A percentile compares a stretch with the other conserved stretches of the same genome.
phyloP scores from a whole-genome alignment of 2,888 invertebrate species.

The Polietes domitor region DNA sequence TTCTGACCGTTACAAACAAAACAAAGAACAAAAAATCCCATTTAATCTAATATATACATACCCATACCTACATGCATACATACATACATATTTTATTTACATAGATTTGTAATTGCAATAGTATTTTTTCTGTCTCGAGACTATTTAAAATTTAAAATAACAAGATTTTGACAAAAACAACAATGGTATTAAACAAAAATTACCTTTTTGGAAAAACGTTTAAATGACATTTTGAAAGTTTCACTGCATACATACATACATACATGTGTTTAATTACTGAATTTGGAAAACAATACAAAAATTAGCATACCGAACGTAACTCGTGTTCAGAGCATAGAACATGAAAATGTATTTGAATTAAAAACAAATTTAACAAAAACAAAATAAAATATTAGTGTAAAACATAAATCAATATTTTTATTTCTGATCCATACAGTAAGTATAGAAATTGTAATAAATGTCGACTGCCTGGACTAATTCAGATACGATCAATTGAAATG shows the following conservation, averaged over 20 bases:
- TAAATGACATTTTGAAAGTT: conserved; percentile 3
- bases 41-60: not conserved
- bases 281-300: conserved; percentile 10
- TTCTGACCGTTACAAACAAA: not conserved
- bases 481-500: too few species aligned
- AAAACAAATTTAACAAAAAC: conserved; percentile 30
- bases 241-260: not conserved
- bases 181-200: not conserved
- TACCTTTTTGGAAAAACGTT: not conserved
- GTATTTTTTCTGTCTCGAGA: conserved; percentile 1
- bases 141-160: not conserved
- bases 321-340: not conserved
- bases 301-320: not conserved
- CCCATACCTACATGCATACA: not conserved
- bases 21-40: not conserved
- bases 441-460: too few species aligned
- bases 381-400: conserved; percentile 27
- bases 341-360: conserved; percentile 2
- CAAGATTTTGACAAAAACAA: conserved; percentile 16
- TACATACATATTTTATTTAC: conserved; percentile 24
- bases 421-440: not conserved
- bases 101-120: conserved; percentile 6
- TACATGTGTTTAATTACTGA: not conserved
- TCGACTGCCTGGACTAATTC: too few species aligned
- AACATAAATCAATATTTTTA: conserved; percentile 21